These are phyloP conservation scores for Ia io DNA, from an alignment of 2,113 vertebrate genomes.

Conservation along the genomic window DNA sequence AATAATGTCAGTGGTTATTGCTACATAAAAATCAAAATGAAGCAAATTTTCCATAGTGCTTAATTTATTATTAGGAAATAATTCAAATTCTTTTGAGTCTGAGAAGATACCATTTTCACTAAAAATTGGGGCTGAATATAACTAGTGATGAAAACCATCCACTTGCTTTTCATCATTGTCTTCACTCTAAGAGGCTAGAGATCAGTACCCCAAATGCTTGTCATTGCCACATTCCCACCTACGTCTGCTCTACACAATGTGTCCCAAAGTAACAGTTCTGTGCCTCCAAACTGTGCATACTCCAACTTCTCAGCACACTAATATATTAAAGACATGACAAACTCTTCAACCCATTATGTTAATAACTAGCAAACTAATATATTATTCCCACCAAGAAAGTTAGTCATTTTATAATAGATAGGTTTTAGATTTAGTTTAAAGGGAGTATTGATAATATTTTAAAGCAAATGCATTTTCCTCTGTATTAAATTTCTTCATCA, in stretches of 20 bases:
- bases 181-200: background rate
- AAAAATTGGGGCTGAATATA: background rate
- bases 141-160: background rate
- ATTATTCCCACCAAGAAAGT: background rate
- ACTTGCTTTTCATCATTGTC: background rate
- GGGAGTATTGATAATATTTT: background rate
- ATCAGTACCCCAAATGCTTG: background rate
- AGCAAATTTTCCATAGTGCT: slow-evolving; percentile 30
- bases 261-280: background rate
- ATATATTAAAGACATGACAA: background rate
- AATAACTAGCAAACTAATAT: background rate
- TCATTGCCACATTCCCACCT: background rate
- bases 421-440: background rate
- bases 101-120: slow-evolving; percentile 8
- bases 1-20: slow-evolving; percentile 44
- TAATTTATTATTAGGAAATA: slow-evolving; percentile 49
- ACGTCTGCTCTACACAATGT: background rate
- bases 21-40: slow-evolving; percentile 42
- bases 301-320: background rate
- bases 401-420: background rate
- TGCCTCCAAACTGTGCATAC: fast-evolving
- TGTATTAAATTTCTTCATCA: background rate
- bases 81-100: slow-evolving; percentile 40
- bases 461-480: background rate
- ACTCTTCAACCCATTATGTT: background rate